Evolutionary conservation across 2,113 vertebrate species (phyloP), one percentile per base, ranked within the genome.

Genomic region (Crypturellus undulatus): DNA sequence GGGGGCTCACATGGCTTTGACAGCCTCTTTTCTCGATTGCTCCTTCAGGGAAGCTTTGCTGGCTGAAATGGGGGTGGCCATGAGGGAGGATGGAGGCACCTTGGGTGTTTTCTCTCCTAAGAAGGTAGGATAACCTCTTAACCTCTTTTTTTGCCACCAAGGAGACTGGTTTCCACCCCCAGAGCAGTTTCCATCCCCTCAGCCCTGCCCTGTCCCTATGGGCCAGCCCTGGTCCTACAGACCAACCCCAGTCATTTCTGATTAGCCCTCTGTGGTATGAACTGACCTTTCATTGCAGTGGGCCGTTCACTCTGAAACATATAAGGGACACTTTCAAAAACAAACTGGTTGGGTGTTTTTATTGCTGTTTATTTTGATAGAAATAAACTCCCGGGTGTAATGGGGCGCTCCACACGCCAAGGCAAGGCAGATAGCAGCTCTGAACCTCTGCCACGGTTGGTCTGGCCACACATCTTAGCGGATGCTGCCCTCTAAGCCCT

Each of bases 41-140:
- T 84, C 96, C 88, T 93, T 60, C 98, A 99, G 99, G 97, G 99
- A 99, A 96, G 99, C 99, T 0, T 96, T 99, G 96, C 98, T 99
- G 92, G 99, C 99, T 0, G 99, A 99, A 98, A 99, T 99, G 99
- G 99, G 99, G 3, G 99, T 99, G 60, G 99, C 99, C 93, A 99
- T 99, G 98, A 97, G 99, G 75, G 99, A 99, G 94, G 99, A 99
- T 5, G 99, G 99, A 7, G 99, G 99, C 49, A 99, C 99, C 5
- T 94, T 99, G 78, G 99, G 99, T 1, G 99, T 99, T 22, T 99
- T 99, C 94, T 99, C 99, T 63, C 99, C 99, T 51, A 99, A 99
- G 96, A 99, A 99, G 99, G 99, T 99, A 98, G 83, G 97, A 65
- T 51, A 32, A 32, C n/a, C 38, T n/a, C 13, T 52, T 62, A 16